Conservation (phyloP, 2,797 vertebrate species). For the Sebastes vulpes region DNA sequence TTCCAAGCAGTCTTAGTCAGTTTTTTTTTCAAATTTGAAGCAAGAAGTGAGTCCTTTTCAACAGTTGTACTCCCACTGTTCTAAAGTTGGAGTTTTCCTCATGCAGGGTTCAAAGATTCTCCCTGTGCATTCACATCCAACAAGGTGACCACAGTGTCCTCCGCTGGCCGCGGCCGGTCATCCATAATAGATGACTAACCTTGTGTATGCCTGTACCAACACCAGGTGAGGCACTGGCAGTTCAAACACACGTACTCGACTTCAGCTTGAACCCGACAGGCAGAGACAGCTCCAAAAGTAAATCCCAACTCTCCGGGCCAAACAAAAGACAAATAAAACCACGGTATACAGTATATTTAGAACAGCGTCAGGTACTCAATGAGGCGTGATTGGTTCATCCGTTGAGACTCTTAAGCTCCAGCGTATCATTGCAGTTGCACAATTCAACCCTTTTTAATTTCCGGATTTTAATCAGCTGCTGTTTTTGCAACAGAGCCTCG, state of each 20-base stretch:
- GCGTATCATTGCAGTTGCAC: slow-evolving; percentile 10
- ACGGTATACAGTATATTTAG: background rate
- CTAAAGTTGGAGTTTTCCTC: slow-evolving; percentile 13
- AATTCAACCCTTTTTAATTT: slow-evolving; percentile 59
- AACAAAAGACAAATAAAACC: slow-evolving; percentile 6
- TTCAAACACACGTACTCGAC: slow-evolving; percentile 54
- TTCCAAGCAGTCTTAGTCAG: background rate
- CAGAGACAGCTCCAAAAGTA: slow-evolving; percentile 9
- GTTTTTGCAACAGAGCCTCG: slow-evolving; percentile 50
- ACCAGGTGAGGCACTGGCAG: slow-evolving; percentile 49
- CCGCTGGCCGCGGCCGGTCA: slow-evolving; percentile 35
- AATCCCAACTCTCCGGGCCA: background rate
- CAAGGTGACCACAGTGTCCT: slow-evolving; percentile 74
- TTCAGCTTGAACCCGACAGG: slow-evolving; percentile 35
- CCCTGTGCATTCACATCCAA: slow-evolving; percentile 30
- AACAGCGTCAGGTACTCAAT: background rate
- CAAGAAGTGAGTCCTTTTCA: background rate
- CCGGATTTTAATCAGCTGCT: slow-evolving; percentile 60
- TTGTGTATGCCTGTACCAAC: slow-evolving; percentile 57
- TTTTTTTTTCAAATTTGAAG: background rate
- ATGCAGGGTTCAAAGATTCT: slow-evolving; percentile 42
- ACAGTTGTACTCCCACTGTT: background rate
- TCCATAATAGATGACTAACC: slow-evolving; percentile 79
- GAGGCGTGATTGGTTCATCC: slow-evolving; percentile 3
- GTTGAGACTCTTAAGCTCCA: slow-evolving; percentile 17